A percentile compares a stretch with the other conserved stretches of the same genome.
These are phyloP conservation scores for Xenotilapia longispinis DNA, from an alignment of 2,113 vertebrate species.

Conservation along the genomic window DNA sequence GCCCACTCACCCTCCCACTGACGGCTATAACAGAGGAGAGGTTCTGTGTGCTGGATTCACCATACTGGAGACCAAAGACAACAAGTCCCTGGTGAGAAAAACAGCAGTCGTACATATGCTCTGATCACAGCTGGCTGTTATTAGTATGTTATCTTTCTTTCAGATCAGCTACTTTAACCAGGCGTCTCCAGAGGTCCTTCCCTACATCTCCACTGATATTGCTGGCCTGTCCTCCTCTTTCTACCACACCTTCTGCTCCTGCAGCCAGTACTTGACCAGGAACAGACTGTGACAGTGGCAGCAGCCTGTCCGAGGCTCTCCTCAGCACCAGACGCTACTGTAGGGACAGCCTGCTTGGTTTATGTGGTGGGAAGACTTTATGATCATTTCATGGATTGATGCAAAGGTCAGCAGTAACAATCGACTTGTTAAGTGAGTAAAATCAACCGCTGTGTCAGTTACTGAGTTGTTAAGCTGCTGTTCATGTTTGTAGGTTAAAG, in stretches of 20 bases:
- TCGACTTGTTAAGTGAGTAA: not conserved
- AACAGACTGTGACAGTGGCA: conserved; percentile 55
- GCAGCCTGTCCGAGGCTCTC: not conserved
- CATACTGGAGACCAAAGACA: conserved; percentile 74
- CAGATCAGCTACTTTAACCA: conserved; percentile 93
- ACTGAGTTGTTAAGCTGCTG: not conserved
- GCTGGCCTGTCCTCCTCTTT: conserved; percentile 85
- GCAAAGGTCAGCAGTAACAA: not conserved
- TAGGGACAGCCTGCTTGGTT: not conserved
- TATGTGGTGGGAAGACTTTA: not conserved
- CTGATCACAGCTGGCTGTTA: not conserved
- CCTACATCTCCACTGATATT: conserved; percentile 86
- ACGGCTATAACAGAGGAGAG: conserved; percentile 75
- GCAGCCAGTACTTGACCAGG: conserved; percentile 77
- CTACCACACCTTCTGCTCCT: conserved; percentile 78
- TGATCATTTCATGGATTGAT: not conserved
- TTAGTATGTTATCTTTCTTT: not conserved
- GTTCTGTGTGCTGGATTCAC: conserved; percentile 90
- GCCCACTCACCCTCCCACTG: conserved; percentile 67
- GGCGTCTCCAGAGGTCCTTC: conserved; percentile 80
- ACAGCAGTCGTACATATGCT: not conserved
- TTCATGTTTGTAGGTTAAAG: not conserved
- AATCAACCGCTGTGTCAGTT: not conserved
- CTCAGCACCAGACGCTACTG: not conserved
- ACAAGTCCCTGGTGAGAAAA: conserved; percentile 74